Evolutionary conservation across 1,140 invertebrate genomes (phyloP).

Genomic region (Drosophila leontia): DNA sequence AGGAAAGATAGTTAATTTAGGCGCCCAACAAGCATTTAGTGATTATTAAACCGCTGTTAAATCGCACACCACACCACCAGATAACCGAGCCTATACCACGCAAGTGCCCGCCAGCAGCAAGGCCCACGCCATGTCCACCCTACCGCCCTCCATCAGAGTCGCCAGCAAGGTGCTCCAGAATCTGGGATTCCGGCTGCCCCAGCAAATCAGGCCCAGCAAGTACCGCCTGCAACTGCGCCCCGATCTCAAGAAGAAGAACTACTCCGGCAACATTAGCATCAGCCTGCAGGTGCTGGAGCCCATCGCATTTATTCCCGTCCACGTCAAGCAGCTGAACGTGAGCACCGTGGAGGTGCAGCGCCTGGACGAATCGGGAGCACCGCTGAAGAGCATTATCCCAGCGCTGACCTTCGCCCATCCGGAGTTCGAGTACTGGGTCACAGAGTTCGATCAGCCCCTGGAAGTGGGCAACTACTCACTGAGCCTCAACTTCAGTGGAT

Average conservation of each 20-base stretch:
- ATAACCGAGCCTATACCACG: constrained; percentile 56
- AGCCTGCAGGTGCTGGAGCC: constrained; percentile 87
- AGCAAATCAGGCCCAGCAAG: constrained; percentile 88
- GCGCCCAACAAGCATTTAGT: background rate
- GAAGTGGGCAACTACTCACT: constrained; percentile 88
- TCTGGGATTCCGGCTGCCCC: constrained; percentile 88
- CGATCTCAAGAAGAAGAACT: constrained; percentile 89
- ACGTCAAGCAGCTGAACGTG: constrained; percentile 87
- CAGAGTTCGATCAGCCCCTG: constrained; percentile 86
- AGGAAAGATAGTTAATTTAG: constrained; percentile 10
- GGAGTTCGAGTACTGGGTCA: constrained; percentile 89
- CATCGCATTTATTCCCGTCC: constrained; percentile 89
- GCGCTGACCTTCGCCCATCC: constrained; percentile 86
- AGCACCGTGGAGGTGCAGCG: constrained; percentile 61
- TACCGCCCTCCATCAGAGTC: constrained; percentile 64
- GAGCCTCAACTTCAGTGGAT: constrained; percentile 89
- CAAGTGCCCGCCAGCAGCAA: constrained; percentile 61
- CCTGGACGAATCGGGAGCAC: constrained; percentile 59
- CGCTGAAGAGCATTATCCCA: constrained; percentile 49
- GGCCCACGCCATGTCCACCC: constrained; percentile 44
- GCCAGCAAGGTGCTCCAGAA: constrained; percentile 71
- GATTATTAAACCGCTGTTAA: constrained; percentile 18
- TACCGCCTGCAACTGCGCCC: constrained; percentile 92
- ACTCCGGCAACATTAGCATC: constrained; percentile 91
- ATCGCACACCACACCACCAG: constrained; percentile 26